These are phyloP conservation scores for Tenrec ecaudatus DNA, from an alignment of 2,113 vertebrate species.

Conservation along the genomic window DNA sequence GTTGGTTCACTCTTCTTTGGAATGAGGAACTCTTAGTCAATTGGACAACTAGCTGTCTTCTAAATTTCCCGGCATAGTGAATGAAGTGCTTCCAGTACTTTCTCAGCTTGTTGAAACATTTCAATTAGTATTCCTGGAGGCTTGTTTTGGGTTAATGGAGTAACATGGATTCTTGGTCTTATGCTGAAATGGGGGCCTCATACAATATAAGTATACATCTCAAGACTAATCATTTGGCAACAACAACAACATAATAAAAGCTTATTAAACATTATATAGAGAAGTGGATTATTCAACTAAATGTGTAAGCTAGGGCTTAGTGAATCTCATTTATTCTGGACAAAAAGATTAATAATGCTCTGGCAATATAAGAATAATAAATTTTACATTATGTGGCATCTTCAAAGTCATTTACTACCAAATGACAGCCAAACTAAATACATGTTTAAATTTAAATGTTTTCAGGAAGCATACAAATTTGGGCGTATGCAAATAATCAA, in stretches of 20 bases:
- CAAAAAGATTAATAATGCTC: constrained; percentile 24
- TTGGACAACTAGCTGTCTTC: too few relatives aligned
- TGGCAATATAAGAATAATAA: not conserved
- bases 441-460: not conserved
- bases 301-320: not conserved
- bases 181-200: too few relatives aligned
- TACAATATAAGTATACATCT: too few relatives aligned
- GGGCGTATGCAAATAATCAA: not conserved
- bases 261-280: not conserved
- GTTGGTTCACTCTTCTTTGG: too few relatives aligned
- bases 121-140: too few relatives aligned
- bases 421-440: constrained; percentile 19
- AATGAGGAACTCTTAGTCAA: too few relatives aligned
- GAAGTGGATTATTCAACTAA: not conserved
- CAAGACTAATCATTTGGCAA: not conserved
- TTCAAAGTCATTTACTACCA: constrained; percentile 28
- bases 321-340: not conserved
- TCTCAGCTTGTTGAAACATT: too few relatives aligned
- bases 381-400: not conserved
- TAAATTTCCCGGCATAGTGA: too few relatives aligned
- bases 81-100: too few relatives aligned
- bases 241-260: not conserved
- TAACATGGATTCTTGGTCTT: too few relatives aligned
- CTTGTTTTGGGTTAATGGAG: too few relatives aligned
- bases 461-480: not conserved